Base-by-base conservation (phyloP, 2,113 vertebrate genomes). In the Tapirus terrestris region DNA sequence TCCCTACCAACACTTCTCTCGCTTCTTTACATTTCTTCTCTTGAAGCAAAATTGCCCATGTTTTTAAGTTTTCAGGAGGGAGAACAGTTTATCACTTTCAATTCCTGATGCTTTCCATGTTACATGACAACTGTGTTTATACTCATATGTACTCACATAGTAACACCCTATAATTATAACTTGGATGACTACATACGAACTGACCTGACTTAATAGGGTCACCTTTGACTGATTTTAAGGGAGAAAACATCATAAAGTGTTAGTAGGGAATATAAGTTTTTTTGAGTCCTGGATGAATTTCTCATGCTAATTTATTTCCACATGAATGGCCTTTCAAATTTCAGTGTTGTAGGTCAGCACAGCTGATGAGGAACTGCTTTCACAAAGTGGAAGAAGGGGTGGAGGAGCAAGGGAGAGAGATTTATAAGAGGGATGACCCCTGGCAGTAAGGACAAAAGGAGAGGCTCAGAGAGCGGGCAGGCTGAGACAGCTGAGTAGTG, bases 121-220 rank as follows among this genome's bases (percentile, higher is more conserved):
- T 80, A 48, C 43, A 31, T 48, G 48, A 90, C 43, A 68, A 80
- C 5, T 73, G 6, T 67, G 58, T 39, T 77, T 68, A 61, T 31
- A 53, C 7, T 73, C 16, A 45, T 6, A 61, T 10, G 14, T 70
- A 65, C 8, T 58, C 45, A 60, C 25, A 20, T 39, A 53, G 67
- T 48, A 51, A 63, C 11, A 65, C 4, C 14, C n/a, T 48, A 53
- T 21, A 51, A 25, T 65, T 79, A 61, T 23, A 48, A 79, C 63
- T 45, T 45, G 25, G 60, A 60, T 45, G 51, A 45, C 33, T 68
- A 60, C 18, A 53, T 51, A 77, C 12, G 33, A 75, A 65, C 31
- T 97, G 33, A 90, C 20, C 80, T 93, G 63, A 96, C 81, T 65
- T 45, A 89, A 63, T 17, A 77, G 29, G 63, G 23, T 56, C 82